These are phyloP conservation scores for Trachops cirrhosus DNA, from an alignment of 2,797 vertebrate genomes.

Conservation along the genomic window DNA sequence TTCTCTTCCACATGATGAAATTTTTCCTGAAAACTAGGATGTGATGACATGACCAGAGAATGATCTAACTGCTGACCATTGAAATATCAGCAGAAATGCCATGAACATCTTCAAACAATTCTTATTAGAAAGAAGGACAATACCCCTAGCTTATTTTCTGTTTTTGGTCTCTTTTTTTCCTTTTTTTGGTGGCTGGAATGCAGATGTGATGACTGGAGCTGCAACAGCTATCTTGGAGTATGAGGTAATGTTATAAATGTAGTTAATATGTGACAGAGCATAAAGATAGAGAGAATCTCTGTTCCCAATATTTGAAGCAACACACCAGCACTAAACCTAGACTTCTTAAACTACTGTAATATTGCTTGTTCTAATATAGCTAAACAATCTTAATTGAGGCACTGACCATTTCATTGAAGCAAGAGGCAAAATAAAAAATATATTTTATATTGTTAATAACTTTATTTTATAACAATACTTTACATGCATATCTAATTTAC, in stretches of 20 bases:
- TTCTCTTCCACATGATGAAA: neutral
- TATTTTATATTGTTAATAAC: neutral
- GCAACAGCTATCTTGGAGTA: neutral
- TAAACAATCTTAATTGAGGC: neutral
- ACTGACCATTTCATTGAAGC: neutral
- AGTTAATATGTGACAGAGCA: neutral
- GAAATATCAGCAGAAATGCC: neutral
- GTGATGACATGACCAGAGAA: neutral
- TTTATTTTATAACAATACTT: neutral
- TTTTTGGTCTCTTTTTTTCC: neutral
- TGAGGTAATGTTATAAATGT: neutral
- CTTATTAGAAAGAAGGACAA: neutral
- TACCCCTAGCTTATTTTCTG: neutral
- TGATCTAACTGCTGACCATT: neutral
- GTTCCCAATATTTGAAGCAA: neutral
- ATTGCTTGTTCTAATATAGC: neutral
- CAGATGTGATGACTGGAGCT: neutral
- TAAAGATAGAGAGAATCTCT: neutral
- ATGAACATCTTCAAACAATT: neutral
- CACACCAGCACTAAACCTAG: neutral
- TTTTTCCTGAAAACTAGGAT: constrained; percentile 21
- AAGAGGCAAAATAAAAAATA: neutral
- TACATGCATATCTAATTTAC: neutral
- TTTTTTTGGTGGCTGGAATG: neutral
- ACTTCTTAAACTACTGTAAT: neutral